phyloP scores from a whole-genome alignment of 2,888 invertebrate genomes.

The Leptodirus hochenwartii region DNA sequence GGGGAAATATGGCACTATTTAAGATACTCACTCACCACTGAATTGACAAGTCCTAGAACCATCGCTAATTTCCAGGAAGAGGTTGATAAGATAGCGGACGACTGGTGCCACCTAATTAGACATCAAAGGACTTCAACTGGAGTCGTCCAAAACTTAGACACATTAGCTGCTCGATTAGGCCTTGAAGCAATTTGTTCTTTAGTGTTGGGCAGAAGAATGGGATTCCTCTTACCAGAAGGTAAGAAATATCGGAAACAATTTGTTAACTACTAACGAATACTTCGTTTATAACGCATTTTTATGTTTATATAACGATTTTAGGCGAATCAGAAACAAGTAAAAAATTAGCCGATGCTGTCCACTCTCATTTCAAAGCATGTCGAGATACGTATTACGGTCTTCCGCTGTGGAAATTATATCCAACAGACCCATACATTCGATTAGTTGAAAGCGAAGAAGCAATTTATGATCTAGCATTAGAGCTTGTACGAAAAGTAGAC shows the following conservation, averaged over 20 bases:
- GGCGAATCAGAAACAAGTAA: constrained; percentile 33
- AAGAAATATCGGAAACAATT: constrained; percentile 1
- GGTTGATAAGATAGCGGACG: constrained; percentile 56
- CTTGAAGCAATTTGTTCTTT: constrained; percentile 65
- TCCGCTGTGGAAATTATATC: constrained; percentile 65
- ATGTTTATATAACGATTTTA: no score
- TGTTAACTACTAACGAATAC: no score
- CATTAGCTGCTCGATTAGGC: constrained; percentile 58
- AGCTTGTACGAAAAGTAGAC: constrained; percentile 52
- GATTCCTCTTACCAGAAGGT: constrained; percentile 36
- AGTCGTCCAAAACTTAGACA: constrained; percentile 43
- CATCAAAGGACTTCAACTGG: constrained; percentile 31
- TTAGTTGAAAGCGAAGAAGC: constrained; percentile 58
- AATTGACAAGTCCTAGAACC: constrained; percentile 56
- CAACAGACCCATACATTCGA: constrained; percentile 50
- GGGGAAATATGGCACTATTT: constrained; percentile 63
- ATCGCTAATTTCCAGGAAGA: constrained; percentile 58
- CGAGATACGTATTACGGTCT: constrained; percentile 68
- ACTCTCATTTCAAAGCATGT: constrained; percentile 57
- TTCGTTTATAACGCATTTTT: no score
- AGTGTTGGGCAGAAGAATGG: constrained; percentile 61
- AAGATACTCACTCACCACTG: constrained; percentile 51
- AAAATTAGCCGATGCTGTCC: constrained; percentile 52
- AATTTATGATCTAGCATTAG: constrained; percentile 58
- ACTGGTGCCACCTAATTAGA: constrained; percentile 50